Base-by-base conservation (phyloP, 2,888 invertebrate genomes). In the Scrobipalpa atriplicella region DNA sequence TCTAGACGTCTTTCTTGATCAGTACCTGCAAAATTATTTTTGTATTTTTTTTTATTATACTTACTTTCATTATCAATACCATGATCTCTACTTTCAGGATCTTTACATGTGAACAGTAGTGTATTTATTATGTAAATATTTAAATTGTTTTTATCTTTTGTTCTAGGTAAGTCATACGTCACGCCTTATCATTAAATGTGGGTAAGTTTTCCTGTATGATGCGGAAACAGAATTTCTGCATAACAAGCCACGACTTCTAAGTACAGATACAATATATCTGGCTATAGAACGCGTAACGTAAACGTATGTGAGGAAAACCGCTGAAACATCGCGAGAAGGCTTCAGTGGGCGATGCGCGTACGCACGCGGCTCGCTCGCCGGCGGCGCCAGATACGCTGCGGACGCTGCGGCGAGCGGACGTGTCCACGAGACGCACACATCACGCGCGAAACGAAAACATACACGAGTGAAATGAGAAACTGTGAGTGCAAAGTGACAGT, bases 321-420 rank as follows among this genome's bases (percentile, higher is more conserved):
- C 79, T 82, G 78, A 83, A 85, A 81, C 21, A 21, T 72, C 19
- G 70, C 66, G 68, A 72, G 73, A 79, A 86, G 89, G 84, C 82
- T 88, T 89, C 83, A 87, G 81, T 75, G 78, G 73, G 71, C 77
- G n/a, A 77, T 81, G 88, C 86, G 85, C 80, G 83, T 80, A 84
- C 85, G 85, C 89, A 85, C 81, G 82, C 81, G 85, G 86, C 88
- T 86, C 84, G 89, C 47, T 80, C 81, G 75, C 72, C 69, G 71
- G n/a, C n/a, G n/a, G 68, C 78, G 79, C 74, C 90, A 91, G 79
- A 89, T 80, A 84, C 84, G 85, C 80, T 78, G 83, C 83, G 87
- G 90, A 91, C 87, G 91, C 90, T 91, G 91, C 85, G 86, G 82
- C 83, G 80, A 73, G 76, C 89, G 84, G 88, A 89, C 90, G 85